phyloP scores from a whole-genome alignment of 1,140 invertebrate genomes.

The Bombus ignitus region DNA sequence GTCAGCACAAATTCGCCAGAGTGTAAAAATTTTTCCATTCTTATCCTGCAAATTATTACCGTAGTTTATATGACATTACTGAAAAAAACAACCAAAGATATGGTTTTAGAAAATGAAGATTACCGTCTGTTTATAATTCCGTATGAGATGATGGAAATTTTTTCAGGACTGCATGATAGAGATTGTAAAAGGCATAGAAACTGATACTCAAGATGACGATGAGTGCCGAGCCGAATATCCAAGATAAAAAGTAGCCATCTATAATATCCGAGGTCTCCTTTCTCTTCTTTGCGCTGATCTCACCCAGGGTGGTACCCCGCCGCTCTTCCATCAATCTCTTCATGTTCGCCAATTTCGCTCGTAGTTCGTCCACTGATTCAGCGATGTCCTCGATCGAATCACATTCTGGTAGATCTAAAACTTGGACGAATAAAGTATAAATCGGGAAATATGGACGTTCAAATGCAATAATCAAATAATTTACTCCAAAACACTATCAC shows the following conservation, averaged over 20 bases:
- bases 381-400: constrained; percentile 84
- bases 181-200: constrained; percentile 91
- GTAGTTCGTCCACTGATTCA: constrained; percentile 90
- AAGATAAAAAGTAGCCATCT: constrained; percentile 90
- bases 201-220: constrained; percentile 90
- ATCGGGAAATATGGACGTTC: neutral
- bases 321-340: constrained; percentile 90
- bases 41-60: neutral
- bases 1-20: neutral
- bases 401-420: constrained; percentile 66
- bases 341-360: constrained; percentile 89
- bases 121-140: constrained; percentile 84
- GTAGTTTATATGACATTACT: neutral
- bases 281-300: constrained; percentile 78
- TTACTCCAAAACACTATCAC: neutral
- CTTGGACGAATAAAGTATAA: constrained; percentile 15
- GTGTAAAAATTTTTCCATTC: neutral
- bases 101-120: neutral
- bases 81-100: neutral
- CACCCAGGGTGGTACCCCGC: constrained; percentile 82
- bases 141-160: constrained; percentile 90
- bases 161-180: constrained; percentile 91
- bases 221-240: constrained; percentile 90
- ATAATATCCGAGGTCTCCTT: constrained; percentile 86
- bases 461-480: neutral